Base-by-base conservation (phyloP, 1,140 invertebrate genomes). In the Zaprionus vittiger region DNA sequence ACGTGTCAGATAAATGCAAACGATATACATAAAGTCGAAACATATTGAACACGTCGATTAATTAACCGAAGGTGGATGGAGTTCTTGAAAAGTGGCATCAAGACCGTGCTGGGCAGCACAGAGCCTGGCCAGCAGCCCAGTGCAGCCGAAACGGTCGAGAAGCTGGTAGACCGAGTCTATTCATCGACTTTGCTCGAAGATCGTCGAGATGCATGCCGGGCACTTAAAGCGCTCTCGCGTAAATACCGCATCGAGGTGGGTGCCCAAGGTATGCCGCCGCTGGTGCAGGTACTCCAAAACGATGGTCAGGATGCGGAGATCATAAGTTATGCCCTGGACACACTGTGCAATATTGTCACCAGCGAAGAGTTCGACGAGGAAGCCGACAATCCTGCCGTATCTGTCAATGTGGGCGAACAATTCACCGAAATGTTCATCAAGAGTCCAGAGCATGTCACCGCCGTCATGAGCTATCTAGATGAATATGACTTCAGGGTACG, bases 381-480 rank as follows among this genome's bases (percentile, higher is more conserved):
- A 94, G 95, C 95, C 93, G 94, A 95, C 59, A 94, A 94, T 76
- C 94, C 94, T 6, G 91, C 93, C 17, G 93, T 95, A 14, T 93
- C 94, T 2, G 93, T 95, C n/a, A 95, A 95, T 80, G 94, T 95
- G 57, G 98, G 99, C 11, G 97, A 97, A 91, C 98, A 99, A 92
- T 99, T 99, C 91, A 99, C 99, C 5, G 99, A 99, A 94, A 99
- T 99, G 94, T 99, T 99, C 91, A 97, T 99, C 7, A 99, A 99
- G 93, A 96, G 97, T 80, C 93, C 95, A 15, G 97, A 98, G 72
- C 98, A 98, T 93, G 96, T 99, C 17, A 94, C 95, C 56, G 92
- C 98, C 12, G 94, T 99, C 4, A 93, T 99, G 70, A 95, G 96
- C 54, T 95, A 99, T 59, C 93, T 99, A n/a, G 98, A 99, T 91